A percentile compares a stretch with the other conserved stretches of the same genome.
phyloP scores from a whole-genome alignment of 2,888 invertebrate species.

The Apamea crenata region DNA sequence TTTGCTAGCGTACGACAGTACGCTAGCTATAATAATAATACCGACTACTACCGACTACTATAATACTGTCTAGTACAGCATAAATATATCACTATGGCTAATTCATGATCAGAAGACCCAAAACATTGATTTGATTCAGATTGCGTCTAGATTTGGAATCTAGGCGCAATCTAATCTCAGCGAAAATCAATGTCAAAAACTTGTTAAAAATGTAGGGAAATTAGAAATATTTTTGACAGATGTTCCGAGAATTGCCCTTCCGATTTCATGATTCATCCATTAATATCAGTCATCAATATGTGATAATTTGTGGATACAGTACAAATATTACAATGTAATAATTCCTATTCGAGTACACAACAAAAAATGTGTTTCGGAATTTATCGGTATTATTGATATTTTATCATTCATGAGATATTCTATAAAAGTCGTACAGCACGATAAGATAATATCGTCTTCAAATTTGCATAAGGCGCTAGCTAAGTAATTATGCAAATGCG shows the following conservation, averaged over 20 bases:
- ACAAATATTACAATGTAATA: not conserved
- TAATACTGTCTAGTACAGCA: too few species aligned
- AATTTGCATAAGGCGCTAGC: not conserved
- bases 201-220: too few species aligned
- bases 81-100: not conserved
- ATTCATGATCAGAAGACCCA: not conserved
- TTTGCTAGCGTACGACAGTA: not conserved
- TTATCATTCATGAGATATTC: not conserved
- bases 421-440: not conserved
- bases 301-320: not conserved
- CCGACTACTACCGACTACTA: too few species aligned
- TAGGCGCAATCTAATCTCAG: too few species aligned
- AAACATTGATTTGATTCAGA: too few species aligned
- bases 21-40: too few species aligned
- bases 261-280: not conserved
- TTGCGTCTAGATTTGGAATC: too few species aligned
- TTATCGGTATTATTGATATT: not conserved
- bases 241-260: not conserved
- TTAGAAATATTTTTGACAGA: too few species aligned
- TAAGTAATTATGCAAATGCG: slow-evolving; percentile 12
- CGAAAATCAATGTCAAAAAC: too few species aligned
- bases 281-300: not conserved
- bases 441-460: not conserved
- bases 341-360: not conserved
- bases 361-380: not conserved